phyloP scores from a whole-genome alignment of 2,113 vertebrate species.

The Chaetura pelagica region DNA sequence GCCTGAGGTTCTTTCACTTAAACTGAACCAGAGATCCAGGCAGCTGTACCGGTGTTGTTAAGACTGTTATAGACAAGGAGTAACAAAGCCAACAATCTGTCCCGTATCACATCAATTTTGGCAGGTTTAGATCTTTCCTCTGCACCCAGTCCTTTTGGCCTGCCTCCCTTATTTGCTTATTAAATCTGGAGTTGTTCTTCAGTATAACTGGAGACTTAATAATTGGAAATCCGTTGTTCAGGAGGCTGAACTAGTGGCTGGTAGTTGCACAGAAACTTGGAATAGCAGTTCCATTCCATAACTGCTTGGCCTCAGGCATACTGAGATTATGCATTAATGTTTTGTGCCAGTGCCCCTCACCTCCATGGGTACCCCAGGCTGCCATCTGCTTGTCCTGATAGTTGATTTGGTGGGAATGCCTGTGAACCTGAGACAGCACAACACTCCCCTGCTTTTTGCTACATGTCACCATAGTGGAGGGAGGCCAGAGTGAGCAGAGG shows the following conservation, averaged over 20 bases:
- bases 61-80: not conserved
- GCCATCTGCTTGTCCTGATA: accelerated
- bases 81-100: not conserved
- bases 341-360: not conserved
- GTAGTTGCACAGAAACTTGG: not conserved
- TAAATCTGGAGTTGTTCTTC: not conserved
- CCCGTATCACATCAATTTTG: not conserved
- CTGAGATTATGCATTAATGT: not conserved
- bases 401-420: not conserved
- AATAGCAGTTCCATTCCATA: not conserved
- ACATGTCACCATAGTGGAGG: accelerated
- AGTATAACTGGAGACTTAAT: not conserved
- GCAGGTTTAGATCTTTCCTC: not conserved
- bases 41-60: no score
- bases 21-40: not conserved
- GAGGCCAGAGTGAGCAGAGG: not conserved
- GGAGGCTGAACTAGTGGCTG: not conserved
- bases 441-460: not conserved
- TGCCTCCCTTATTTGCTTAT: not conserved
- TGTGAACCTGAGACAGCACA: not conserved
- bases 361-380: not conserved
- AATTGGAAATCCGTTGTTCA: not conserved
- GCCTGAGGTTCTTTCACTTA: not conserved
- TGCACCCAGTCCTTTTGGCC: accelerated
- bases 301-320: not conserved